Conservation (phyloP, 2,797 vertebrate species). For the Petrocephalus sullivani region DNA sequence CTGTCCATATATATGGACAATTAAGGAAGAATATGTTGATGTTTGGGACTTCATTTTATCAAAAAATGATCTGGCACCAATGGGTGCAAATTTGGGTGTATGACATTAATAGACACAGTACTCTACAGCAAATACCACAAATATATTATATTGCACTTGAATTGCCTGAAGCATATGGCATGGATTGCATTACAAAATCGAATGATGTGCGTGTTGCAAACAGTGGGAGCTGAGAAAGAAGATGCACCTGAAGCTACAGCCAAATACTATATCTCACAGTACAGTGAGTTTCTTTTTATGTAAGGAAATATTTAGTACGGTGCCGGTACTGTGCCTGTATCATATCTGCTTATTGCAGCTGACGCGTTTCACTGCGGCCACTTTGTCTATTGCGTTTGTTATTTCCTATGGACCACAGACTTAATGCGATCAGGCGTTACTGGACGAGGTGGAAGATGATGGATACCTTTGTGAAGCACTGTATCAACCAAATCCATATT, state of each 20-base stretch:
- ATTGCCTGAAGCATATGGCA: not conserved
- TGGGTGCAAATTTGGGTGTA: not conserved
- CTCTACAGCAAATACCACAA: not conserved
- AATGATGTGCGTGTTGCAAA: not conserved
- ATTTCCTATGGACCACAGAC: not conserved
- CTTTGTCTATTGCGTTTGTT: not conserved
- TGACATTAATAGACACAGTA: not conserved
- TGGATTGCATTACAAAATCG: not conserved
- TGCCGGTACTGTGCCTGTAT: not conserved
- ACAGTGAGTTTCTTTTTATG: not conserved
- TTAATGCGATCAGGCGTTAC: not conserved
- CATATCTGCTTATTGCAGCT: not conserved
- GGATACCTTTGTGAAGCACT: not conserved
- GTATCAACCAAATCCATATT: not conserved
- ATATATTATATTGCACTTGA: not conserved
- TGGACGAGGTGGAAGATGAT: not conserved
- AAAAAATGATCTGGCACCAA: not conserved
- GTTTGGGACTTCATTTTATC: no score
- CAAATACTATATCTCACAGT: not conserved
- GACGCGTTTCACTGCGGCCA: not conserved
- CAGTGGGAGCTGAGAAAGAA: not conserved
- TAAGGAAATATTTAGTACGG: not conserved
- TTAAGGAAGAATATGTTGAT: not conserved
- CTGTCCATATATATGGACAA: not conserved
- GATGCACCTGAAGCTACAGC: not conserved